Evolutionary conservation across 2,797 vertebrate species (phyloP).

Genomic region (Knipowitschia caucasica): DNA sequence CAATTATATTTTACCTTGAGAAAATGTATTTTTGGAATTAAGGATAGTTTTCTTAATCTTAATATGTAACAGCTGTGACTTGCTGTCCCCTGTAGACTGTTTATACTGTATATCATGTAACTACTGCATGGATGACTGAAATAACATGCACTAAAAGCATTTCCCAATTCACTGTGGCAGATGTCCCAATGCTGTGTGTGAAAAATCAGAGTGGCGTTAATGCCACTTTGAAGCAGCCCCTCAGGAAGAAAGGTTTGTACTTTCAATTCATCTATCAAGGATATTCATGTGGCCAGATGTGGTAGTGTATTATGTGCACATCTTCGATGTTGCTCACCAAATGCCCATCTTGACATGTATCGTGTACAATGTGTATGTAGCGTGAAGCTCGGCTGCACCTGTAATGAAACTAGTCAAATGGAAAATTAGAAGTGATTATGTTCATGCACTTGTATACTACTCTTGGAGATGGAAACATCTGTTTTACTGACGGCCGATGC

Average conservation of each 20-base stretch:
- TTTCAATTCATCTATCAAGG: slow-evolving; percentile 27
- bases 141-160: slow-evolving; percentile 52
- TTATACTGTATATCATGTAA: slow-evolving; percentile 25
- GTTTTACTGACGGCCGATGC: slow-evolving; percentile 57
- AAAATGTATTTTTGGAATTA: slow-evolving; percentile 8
- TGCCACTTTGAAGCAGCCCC: slow-evolving; percentile 22
- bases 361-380: not conserved
- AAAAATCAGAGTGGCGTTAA: slow-evolving; percentile 43
- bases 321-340: slow-evolving; percentile 5
- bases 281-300: slow-evolving; percentile 16
- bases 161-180: slow-evolving; percentile 35
- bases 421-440: slow-evolving; percentile 9
- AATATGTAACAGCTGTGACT: slow-evolving; percentile 61
- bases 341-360: not conserved
- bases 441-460: slow-evolving; percentile 12
- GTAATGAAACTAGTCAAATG: slow-evolving; percentile 10
- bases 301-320: slow-evolving; percentile 3
- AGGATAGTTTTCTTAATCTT: slow-evolving; percentile 30
- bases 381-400: not conserved
- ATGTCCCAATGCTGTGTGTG: slow-evolving; percentile 47
- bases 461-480: slow-evolving; percentile 29
- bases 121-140: slow-evolving; percentile 37
- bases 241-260: slow-evolving; percentile 20
- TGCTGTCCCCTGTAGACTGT: slow-evolving; percentile 19
- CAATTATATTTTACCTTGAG: too few relatives aligned